These are phyloP conservation scores for Tetragnatha versicolor DNA, from an alignment of 1,140 invertebrate species.

Conservation along the genomic window DNA sequence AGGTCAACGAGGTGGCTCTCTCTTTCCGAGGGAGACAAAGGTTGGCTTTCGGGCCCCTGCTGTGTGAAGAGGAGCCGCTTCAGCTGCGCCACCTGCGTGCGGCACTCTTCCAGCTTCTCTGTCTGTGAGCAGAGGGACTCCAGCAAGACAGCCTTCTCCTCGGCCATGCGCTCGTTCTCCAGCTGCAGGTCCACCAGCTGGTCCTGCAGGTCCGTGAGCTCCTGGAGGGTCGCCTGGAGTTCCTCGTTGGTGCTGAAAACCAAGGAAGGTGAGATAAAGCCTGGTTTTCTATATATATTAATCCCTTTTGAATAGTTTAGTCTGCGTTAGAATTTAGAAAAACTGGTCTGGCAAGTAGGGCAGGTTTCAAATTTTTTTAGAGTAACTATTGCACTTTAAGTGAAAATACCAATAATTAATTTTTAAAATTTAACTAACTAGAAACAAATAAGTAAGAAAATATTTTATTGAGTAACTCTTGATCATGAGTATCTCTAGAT, in stretches of 20 bases:
- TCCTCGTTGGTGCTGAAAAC: constrained; percentile 85
- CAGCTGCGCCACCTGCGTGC: constrained; percentile 65
- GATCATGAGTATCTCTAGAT: no score
- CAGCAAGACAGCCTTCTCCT: constrained; percentile 86
- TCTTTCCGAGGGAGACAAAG: constrained; percentile 71
- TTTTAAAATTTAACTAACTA: no score
- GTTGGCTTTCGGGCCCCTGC: constrained; percentile 63
- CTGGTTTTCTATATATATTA: no score
- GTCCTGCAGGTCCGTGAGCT: constrained; percentile 84
- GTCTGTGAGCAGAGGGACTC: constrained; percentile 90
- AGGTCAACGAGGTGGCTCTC: constrained; percentile 86
- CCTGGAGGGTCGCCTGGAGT: constrained; percentile 90
- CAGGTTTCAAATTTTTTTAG: constrained; percentile 8
- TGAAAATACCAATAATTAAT: no score
- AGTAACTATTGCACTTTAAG: no score
- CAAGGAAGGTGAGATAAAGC: no score
- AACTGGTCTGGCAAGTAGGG: no score
- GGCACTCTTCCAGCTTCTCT: constrained; percentile 82
- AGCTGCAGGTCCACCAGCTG: constrained; percentile 84
- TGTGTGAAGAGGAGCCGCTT: constrained; percentile 60
- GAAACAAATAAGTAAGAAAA: no score
- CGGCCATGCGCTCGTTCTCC: constrained; percentile 83
- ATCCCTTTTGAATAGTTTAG: no score
- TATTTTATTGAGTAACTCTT: no score
- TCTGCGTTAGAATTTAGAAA: no score